phyloP scores from a whole-genome alignment of 2,113 vertebrate genomes.

The Actenoides lindsayi region DNA sequence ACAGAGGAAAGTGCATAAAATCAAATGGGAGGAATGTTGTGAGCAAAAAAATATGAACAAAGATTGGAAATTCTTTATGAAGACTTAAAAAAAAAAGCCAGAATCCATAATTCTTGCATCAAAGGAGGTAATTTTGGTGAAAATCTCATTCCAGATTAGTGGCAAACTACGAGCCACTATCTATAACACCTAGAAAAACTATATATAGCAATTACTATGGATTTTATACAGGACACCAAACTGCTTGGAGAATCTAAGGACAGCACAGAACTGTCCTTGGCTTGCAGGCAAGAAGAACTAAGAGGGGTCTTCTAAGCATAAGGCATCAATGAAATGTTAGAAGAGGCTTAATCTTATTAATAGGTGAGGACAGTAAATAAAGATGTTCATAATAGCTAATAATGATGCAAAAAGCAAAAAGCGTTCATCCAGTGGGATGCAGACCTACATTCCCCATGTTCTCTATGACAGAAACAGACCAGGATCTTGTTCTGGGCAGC shows the following conservation, averaged over 20 bases:
- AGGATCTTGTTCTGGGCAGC: neutral
- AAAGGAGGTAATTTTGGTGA: neutral
- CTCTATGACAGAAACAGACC: neutral
- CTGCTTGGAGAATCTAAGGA: neutral
- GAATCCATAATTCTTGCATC: neutral
- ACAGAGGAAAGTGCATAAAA: neutral
- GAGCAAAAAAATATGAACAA: neutral
- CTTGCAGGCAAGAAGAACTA: neutral
- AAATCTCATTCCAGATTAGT: neutral
- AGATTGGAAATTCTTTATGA: neutral
- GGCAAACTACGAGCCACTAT: neutral
- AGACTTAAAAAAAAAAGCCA: neutral
- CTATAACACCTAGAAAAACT: neutral
- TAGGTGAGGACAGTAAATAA: neutral
- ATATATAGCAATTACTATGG: neutral
- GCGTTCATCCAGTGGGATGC: accelerated
- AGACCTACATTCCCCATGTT: neutral
- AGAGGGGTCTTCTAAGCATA: neutral
- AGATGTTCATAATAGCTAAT: neutral
- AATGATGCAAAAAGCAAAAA: neutral
- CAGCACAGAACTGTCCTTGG: neutral
- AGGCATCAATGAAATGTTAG: neutral
- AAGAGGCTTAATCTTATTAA: neutral
- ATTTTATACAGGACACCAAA: neutral
- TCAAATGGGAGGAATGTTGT: neutral